Base-by-base conservation (phyloP, 2,797 vertebrate genomes). In the Brachyrhaphis roseni region DNA sequence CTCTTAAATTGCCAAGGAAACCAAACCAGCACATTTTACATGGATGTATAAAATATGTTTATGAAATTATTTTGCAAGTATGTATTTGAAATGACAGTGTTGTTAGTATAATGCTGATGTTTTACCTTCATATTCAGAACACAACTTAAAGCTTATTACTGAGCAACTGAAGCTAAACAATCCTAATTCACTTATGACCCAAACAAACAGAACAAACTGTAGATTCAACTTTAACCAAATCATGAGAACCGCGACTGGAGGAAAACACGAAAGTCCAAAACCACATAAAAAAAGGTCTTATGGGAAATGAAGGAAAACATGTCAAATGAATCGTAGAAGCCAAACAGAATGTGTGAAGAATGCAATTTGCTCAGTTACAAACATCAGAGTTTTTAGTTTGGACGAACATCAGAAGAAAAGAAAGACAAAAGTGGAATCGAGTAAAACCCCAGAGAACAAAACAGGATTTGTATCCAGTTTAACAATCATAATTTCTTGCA, bases 291-390 rank as follows among this genome's bases (percentile, higher is more conserved):
- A 78, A 79, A 34, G 66, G 45, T 73, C 70, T 64, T 77, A 72
- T 85, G 78, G 77, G 64, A 73, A 72, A 83, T 72, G 59, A 70
- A 70, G n/a, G 77, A 78, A 72, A 89, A 90, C 88, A 90, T 87
- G 85, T 88, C 88, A 86, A 80, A 81, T 75, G 71, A 68, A 86
- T 18, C 41, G 74, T 18, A 73, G 83, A 87, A 84, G 83, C 76
- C 79, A 82, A 47, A 26, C 77, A 88, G 82, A 90, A 88, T 72
- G 84, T 83, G 59, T 62, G 70, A 46, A 34, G 82, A 84, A 90
- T 85, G 43, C 77, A 86, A 84, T 47, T 86, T 79, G 84, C 88
- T 89, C 85, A 83, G 87, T 75, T 82, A 81, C 85, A 86, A 93
- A 91, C 83, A 72, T 83, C 47, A 51, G 86, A 86, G 81, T 92